Evolutionary conservation across 2,888 invertebrate genomes (phyloP), one percentile per base, ranked within the genome.

Genomic region (Ctena decussata): DNA sequence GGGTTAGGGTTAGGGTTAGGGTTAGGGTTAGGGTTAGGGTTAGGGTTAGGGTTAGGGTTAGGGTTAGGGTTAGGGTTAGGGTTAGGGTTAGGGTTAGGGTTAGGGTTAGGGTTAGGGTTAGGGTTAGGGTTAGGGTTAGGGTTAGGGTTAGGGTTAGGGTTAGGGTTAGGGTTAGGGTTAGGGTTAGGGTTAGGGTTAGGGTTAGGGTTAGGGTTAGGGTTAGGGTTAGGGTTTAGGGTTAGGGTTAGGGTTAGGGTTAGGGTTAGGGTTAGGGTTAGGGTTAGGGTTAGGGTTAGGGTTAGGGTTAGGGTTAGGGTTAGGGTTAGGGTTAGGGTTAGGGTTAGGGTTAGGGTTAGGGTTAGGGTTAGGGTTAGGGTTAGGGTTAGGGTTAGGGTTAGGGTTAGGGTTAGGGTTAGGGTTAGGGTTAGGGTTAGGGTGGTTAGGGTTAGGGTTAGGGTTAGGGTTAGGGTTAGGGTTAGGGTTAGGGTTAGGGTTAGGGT

Each of bases 271-370:
- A 60, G 69, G 77, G 69, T 77, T 77, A 82, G 84, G 82, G 88
- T 84, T 84, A 84, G 84, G 85, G 84, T 78, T 84, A 88, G 84
- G 86, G 86, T 84, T 88, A 82, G 80, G 84, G 82, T 85, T 84
- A 89, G 82, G 84, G 82, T 89, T 84, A 82, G 83, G 70, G 70
- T 37, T 89, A 81, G 73, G 78, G 84, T 89, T 85, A 80, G 89
- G 87, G 82, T 84, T 82, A 77, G 89, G 89, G 82, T 89, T 87
- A 84, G 90, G 91, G 89, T 89, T 90, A 85, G 88, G 88, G 82
- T 89, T 85, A 83, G 87, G 91, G 89, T 85, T 90, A 85, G 89
- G 89, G 91, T 89, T 91, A 84, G 89, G 90, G 91, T 87, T 89
- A 84, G 89, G 89, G 86, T 90, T 85, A 81, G 89, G 91, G 85